phyloP scores from a whole-genome alignment of 2,113 vertebrate species.

The Lucifuga dentata region DNA sequence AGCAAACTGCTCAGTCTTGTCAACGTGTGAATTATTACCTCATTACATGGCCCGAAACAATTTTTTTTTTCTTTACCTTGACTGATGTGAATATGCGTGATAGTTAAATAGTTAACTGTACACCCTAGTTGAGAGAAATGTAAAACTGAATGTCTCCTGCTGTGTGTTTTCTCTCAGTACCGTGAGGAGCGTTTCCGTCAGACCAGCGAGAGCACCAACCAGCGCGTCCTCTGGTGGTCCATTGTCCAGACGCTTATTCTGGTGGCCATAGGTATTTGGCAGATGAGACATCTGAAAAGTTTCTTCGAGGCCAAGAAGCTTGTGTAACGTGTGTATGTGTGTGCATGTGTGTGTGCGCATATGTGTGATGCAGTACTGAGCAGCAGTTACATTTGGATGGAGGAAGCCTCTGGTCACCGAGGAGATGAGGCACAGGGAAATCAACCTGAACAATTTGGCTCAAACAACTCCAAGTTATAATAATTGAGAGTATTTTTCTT shows the following conservation, averaged over 20 bases:
- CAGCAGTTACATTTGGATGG: neutral
- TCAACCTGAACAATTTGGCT: conserved; percentile 17
- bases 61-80: too few relatives aligned
- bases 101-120: too few relatives aligned
- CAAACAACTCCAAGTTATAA: conserved; percentile 3
- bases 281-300: conserved; percentile 94
- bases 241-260: conserved; percentile 94
- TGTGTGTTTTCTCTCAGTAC: conserved; percentile 77
- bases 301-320: conserved; percentile 97
- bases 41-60: too few relatives aligned
- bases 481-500: conserved; percentile 3
- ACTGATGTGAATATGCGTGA: too few relatives aligned
- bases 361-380: conserved; percentile 64
- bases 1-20: too few relatives aligned
- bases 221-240: conserved; percentile 94
- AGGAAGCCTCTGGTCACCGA: conserved; percentile 3
- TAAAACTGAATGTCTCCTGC: neutral
- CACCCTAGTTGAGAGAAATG: too few relatives aligned
- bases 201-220: conserved; percentile 94
- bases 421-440: conserved; percentile 8
- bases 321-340: conserved; percentile 78
- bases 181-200: conserved; percentile 93
- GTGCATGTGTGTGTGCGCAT: neutral
- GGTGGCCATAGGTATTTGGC: conserved; percentile 92
- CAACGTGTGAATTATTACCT: too few relatives aligned